Base-by-base conservation (phyloP, 2,797 vertebrate species). In the Sylvia borin region DNA sequence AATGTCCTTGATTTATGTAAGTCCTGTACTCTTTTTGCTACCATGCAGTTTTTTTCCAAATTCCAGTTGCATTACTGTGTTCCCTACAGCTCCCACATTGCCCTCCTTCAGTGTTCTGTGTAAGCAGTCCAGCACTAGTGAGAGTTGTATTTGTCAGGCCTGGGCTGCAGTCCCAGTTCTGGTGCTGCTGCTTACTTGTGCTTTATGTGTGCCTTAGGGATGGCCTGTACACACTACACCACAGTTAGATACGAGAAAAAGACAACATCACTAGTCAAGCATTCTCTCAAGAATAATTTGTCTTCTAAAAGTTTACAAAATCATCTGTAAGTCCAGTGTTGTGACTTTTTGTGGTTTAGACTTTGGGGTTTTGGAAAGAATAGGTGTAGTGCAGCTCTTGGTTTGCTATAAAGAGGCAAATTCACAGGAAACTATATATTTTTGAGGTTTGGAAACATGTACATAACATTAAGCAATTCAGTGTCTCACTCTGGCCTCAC, bases 1-100 rank as follows among this genome's bases (percentile, higher is more conserved):
- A 42, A 54, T 40, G 36, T 32, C 31, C 27, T 16, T 50, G 29
- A 55, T 64, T 61, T 43, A 0, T 85, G 18, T 62, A 80, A 58
- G 55, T 89, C 13, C 18, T 58, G 6, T 24, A 18, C 42, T 67
- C 31, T 51, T 67, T 86, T 54, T 76, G 25, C 38, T 61, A 22
- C 64, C 5, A 4, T 11, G 21, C 0, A 0, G 0, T 8, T 74
- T 86, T 83, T 78, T 67, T 22, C 65, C 26, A 34, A 43, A 58
- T 55, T 70, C 11, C 8, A 27, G 15, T 34, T 90, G 26, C 32
- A 48, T n/a, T 78, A 10, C 7, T 47, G 1, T 51, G 60, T 76
- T 84, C 48, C 17, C 32, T 79, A 5, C 47, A 55, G 40, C 38
- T 88, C 48, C 70, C 36, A 29, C 42, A 60, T 19, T 55, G 32